phyloP scores from a whole-genome alignment of 2,888 invertebrate species.

The Epinotia nisella region DNA sequence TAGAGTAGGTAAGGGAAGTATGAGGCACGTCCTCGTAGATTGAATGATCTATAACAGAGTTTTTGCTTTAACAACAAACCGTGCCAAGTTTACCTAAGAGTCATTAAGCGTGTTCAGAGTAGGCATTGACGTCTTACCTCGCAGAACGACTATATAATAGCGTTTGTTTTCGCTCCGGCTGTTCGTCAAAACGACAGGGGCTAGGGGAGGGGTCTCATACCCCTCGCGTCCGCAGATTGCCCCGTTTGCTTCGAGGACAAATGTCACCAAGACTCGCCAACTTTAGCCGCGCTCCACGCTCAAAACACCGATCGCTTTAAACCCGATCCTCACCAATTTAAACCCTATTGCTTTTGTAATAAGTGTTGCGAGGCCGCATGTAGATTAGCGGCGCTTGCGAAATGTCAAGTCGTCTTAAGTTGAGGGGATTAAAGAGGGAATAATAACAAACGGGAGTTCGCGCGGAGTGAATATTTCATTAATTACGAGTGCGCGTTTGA shows the following conservation, averaged over 20 bases:
- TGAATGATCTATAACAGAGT: not conserved
- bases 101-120: not conserved
- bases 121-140: slow-evolving; percentile 4
- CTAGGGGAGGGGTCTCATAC: slow-evolving; percentile 13
- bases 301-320: not conserved
- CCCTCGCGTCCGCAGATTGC: slow-evolving; percentile 53
- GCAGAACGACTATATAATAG: not conserved
- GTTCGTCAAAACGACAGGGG: not conserved
- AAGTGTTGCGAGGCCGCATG: not conserved
- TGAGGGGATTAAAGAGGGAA: slow-evolving; percentile 55
- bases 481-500: slow-evolving; percentile 31
- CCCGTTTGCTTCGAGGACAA: slow-evolving; percentile 49
- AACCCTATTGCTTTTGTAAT: slow-evolving; percentile 20
- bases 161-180: slow-evolving; percentile 1
- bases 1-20: no score
- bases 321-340: not conserved
- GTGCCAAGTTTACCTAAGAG: not conserved
- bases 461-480: slow-evolving; percentile 44
- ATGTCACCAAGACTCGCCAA: slow-evolving; percentile 40
- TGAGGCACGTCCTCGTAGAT: not conserved
- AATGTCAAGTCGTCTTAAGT: slow-evolving; percentile 62
- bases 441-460: slow-evolving; percentile 52
- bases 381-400: slow-evolving; percentile 55
- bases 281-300: slow-evolving; percentile 6
- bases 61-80: not conserved